Evolutionary conservation across 2,113 vertebrate genomes (phyloP).

Genomic region (Taurulus bubalis): DNA sequence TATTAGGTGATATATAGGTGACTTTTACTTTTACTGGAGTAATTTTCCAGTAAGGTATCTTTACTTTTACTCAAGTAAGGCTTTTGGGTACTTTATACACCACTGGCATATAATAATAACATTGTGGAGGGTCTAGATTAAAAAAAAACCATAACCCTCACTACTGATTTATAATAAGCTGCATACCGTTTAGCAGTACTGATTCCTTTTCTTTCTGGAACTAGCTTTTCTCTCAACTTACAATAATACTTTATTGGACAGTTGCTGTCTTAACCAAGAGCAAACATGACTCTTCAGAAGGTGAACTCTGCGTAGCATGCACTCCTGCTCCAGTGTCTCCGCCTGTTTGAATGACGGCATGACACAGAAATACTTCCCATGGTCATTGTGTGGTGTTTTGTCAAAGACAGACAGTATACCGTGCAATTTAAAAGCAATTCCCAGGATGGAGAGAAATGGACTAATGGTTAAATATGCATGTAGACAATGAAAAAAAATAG

Average conservation of each 20-base stretch:
- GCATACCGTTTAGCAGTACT: not conserved
- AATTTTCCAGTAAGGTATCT: no score
- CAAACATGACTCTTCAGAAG: conserved; percentile 25
- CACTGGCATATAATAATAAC: no score
- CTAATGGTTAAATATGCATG: conserved; percentile 20
- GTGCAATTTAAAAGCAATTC: conserved; percentile 58
- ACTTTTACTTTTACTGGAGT: no score
- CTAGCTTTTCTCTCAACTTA: not conserved
- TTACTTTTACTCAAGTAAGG: no score
- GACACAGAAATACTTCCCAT: conserved; percentile 62
- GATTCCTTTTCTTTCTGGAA: conserved; percentile 8
- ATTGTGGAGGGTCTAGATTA: not conserved
- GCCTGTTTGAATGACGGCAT: conserved; percentile 57
- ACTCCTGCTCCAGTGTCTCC: conserved; percentile 43
- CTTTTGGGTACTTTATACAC: no score
- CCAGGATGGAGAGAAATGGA: not conserved
- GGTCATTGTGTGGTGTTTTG: conserved; percentile 56
- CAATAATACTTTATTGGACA: not conserved
- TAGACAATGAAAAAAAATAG: not conserved
- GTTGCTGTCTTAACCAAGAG: not conserved
- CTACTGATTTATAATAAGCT: conserved; percentile 20
- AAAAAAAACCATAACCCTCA: conserved; percentile 8
- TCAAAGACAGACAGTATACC: conserved; percentile 25
- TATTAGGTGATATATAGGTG: no score
- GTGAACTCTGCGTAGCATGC: conserved; percentile 1